Base-by-base conservation (phyloP, 2,888 invertebrate genomes). In the Perithous albicinctus region DNA sequence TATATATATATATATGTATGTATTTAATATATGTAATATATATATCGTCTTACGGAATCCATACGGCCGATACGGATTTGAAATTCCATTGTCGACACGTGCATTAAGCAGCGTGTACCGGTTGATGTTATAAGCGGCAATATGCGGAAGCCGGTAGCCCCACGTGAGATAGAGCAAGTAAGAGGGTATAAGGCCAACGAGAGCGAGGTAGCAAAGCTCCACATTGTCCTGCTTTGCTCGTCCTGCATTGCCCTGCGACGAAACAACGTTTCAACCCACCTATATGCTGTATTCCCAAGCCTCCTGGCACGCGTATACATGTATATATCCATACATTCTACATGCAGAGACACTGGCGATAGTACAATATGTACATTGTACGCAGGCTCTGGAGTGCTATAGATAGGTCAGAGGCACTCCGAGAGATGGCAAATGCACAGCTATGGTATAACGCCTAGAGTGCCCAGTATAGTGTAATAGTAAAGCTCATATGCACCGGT, bases 61-160 rank as follows among this genome's bases (percentile, higher is more conserved):
- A 38, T 63, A 64, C 59, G 18, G 56, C 73, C 79, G 78, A 84
- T 82, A 77, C 66, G 76, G 75, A 82, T 82, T 84, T 82, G 75
- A 83, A 85, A 85, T 83, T 84, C 83, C 77, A 85, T 83, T 80
- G 84, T 82, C 83, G 78, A 84, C 78, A 72, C 83, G 82, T 83
- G 82, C 83, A 84, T 84, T 84, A 84, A 83, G 80, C 73, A 77
- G 61, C 66, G 56, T 51, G 76, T 51, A 8, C 38, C 43, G 38
- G 26, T n/a, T n/a, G n/a, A n/a, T 20, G 38, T 6, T 35, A 74
- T 63, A 69, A 63, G 48, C 69, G 78, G 66, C 70, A 63, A 59
- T 75, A 59, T 75, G 69, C 46, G 41, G 12, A 38, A 74, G 23
- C 63, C 64, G 4, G 12, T 29, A 74, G 23, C 63, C 64, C 2